Conservation (phyloP, 2,797 vertebrate genomes). For the Argyrosomus regius region DNA sequence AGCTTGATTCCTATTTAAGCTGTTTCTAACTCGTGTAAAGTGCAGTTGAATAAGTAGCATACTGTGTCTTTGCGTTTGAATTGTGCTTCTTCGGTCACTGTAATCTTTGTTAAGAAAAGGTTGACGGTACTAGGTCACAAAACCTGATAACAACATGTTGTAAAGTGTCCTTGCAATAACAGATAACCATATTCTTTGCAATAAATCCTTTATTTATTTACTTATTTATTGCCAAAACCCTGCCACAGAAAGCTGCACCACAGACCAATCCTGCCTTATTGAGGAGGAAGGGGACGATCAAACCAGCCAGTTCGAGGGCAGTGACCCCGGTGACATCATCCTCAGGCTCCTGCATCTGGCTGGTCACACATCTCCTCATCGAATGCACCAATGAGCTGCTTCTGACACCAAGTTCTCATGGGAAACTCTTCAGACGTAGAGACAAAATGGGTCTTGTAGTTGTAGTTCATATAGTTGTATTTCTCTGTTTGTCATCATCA, state of each 20-base stretch:
- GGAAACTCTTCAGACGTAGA: conserved; percentile 10
- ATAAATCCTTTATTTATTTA: neutral
- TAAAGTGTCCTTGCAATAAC: conserved; percentile 34
- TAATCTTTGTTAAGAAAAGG: conserved; percentile 15
- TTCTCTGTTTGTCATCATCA: conserved; percentile 44
- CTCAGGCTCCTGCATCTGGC: conserved; percentile 81
- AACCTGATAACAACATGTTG: conserved; percentile 45
- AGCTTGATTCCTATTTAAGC: neutral
- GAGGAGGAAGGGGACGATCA: conserved; percentile 77
- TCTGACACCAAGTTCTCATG: neutral
- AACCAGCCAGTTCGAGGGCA: conserved; percentile 66
- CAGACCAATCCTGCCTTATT: conserved; percentile 77
- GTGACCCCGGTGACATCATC: conserved; percentile 77
- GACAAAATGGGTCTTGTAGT: conserved; percentile 53
- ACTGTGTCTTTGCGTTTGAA: neutral
- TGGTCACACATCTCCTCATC: conserved; percentile 72
- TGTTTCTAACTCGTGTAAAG: neutral
- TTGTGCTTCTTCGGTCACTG: neutral
- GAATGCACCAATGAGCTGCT: conserved; percentile 77
- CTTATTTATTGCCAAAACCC: neutral
- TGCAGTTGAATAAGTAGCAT: neutral
- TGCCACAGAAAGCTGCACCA: conserved; percentile 68
- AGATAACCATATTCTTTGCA: neutral
- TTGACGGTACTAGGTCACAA: conserved; percentile 21
- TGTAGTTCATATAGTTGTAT: conserved; percentile 56